Evolutionary conservation across 1,140 invertebrate species (phyloP), one percentile per base, ranked within the genome.

Genomic region (Saccostrea glomerata): DNA sequence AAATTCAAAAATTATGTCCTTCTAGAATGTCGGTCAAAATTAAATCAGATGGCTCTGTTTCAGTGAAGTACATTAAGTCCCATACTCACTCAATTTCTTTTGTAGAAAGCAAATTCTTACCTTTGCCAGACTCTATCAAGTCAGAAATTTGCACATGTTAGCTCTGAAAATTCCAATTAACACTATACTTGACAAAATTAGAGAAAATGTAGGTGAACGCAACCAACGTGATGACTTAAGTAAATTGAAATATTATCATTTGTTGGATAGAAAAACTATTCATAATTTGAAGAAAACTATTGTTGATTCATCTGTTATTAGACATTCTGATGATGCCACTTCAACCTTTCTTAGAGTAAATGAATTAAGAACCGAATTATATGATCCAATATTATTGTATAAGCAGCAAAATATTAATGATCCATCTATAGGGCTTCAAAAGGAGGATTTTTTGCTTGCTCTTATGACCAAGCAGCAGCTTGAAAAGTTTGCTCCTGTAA

Each of bases 391-490:
- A 47, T 70, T 86, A 23, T 9, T 86, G 13, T 86, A 66, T 70
- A 70, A 86, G 17, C 85, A 73, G 63, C 66, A 86, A 73, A 40
- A 54, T 15, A n/a, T 73, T n/a, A 17, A 86, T 4, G 17, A 73
- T 54, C 12, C 23, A 6, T 82, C 63, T 5, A 73, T 23, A 66
- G 40, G 40, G 63, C 47, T 86, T 40, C n/a, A 54, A 30, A 86
- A 86, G 66, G 66, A 86, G 20, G 60, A 86, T 47, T 86, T 86
- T 73, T 40, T 86, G 60, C 66, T 86, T 23, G 66, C 47, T 20
- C 11, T 86, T 23, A 86, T 73, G 85, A 86, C 63, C 23, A 86
- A 54, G 54, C 66, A 73, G 30, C 60, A 86, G 60, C 60, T 63
- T 85, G 84, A 40, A 47, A 85, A 63, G 36, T 85, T 85, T 85